Base-by-base conservation (phyloP, 2,113 vertebrate species). In the Acrocephalus kingi region DNA sequence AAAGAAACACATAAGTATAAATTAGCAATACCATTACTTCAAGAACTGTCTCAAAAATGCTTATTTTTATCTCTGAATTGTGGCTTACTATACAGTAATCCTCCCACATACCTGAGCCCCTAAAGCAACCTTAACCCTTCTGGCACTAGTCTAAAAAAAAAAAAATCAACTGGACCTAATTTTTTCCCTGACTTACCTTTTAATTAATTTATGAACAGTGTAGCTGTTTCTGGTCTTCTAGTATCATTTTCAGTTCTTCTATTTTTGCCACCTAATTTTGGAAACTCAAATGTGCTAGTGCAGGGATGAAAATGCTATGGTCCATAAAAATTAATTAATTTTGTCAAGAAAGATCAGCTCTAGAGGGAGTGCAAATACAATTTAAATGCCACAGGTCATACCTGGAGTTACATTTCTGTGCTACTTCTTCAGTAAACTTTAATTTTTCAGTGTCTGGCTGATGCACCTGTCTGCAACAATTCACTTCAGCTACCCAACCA, bases 281-380 rank as follows among this genome's bases (percentile, higher is more conserved):
- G 79, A 95, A 89, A 67, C 59, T 43, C 51, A 69, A 59, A 48
- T 69, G 87, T 7, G 1, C 9, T 55, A 82, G 30, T 67, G 66
- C 82, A 72, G 52, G n/a, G 79, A 61, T 87, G 48, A 45, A 89
- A 95, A 91, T 58, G 69, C 80, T 89, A 39, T 16, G 72, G 93
- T 75, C 94, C 96, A 84, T 95, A 91, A 94, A 91, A 93, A 84
- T 68, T 80, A 91, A 96, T 94, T 93, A 90, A 83, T 86, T 86
- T 95, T 92, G 87, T 95, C 94, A 88, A 59, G 72, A 90, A 74
- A 68, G 66, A 88, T 85, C 73, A 87, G 89, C 87, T 91, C 87
- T 80, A 93, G 76, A 93, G 89, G 82, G 82, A 93, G 85, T 75
- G 82, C 85, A 93, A 92, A 89, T 95, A 87, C 84, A 91, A 71